Percentiles rank a stretch among this genome's conserved stretches.
phyloP scores from a whole-genome alignment of 2,888 invertebrate species.

The Saturnia japonica region DNA sequence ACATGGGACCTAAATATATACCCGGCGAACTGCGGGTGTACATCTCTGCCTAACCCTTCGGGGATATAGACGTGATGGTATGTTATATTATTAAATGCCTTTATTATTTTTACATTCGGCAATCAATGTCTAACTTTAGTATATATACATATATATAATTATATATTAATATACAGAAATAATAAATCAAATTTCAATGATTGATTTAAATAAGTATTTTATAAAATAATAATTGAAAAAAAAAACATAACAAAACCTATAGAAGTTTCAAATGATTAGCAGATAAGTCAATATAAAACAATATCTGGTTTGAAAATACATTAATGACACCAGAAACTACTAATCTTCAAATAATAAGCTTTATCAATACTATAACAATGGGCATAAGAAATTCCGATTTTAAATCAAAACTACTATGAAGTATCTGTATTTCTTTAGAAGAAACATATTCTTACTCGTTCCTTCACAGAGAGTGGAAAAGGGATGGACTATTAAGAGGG shows the following conservation, averaged over 20 bases:
- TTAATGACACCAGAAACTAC: background rate
- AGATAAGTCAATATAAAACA: background rate
- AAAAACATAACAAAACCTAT: background rate
- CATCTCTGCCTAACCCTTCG: too few relatives aligned
- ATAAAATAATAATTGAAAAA: background rate
- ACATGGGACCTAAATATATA: too few relatives aligned
- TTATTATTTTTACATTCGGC: background rate
- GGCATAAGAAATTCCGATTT: background rate
- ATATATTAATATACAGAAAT: background rate
- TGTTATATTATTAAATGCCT: too few relatives aligned
- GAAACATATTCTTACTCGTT: slow-evolving; percentile 29
- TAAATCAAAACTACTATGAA: slow-evolving; percentile 17
- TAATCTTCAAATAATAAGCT: background rate
- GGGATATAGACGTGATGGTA: too few relatives aligned
- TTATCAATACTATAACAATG: slow-evolving; percentile 19
- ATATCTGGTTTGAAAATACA: background rate
- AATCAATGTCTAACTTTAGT: background rate
- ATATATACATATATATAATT: background rate
- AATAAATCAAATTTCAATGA: background rate
- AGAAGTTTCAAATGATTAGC: background rate
- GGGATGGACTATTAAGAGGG: slow-evolving; percentile 38
- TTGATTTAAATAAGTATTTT: background rate
- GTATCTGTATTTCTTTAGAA: slow-evolving; percentile 12
- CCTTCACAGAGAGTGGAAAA: slow-evolving; percentile 34
- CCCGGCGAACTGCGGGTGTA: too few relatives aligned